Conservation (phyloP, 1,140 invertebrate genomes). For the Drosophila bocqueti region DNA sequence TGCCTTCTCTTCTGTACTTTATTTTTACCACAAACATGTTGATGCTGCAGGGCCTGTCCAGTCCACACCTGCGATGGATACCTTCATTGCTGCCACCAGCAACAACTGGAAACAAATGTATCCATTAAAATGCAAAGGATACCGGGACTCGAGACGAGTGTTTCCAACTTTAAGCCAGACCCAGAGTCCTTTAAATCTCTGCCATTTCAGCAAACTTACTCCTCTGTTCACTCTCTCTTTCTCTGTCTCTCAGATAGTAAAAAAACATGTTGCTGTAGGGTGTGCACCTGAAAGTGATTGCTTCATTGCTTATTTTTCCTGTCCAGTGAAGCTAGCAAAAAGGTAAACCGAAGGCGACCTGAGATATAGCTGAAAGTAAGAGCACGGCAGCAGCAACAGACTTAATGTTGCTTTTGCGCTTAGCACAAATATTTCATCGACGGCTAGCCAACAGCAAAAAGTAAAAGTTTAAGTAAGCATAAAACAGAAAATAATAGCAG, state of each 20-base stretch:
- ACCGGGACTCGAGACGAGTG: conserved; percentile 1
- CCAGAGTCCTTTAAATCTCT: conserved; percentile 20
- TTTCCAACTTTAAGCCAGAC: conserved; percentile 6
- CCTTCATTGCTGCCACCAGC: conserved; percentile 1
- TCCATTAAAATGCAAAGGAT: conserved; percentile 10
- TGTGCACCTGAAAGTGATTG: conserved; percentile 32
- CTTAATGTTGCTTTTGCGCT: conserved; percentile 20
- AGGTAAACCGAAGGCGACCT: conserved; percentile 23
- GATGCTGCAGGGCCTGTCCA: neutral
- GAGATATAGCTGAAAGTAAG: conserved; percentile 7
- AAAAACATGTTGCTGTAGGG: conserved; percentile 16
- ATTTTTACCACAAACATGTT: neutral
- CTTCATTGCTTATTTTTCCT: conserved; percentile 46
- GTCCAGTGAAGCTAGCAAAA: conserved; percentile 21
- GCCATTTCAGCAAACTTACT: neutral
- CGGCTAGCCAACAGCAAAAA: conserved; percentile 26
- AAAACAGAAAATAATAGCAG: conserved; percentile 37
- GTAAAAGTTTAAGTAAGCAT: conserved; percentile 46
- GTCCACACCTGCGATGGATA: conserved; percentile 6
- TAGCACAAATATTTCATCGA: conserved; percentile 38
- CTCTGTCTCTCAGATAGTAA: neutral
- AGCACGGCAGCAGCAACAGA: conserved; percentile 10
- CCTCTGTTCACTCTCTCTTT: neutral
- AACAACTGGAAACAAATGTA: conserved; percentile 2
- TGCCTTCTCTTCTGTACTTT: neutral